Base-by-base conservation (phyloP, 2,888 invertebrate genomes). In the Agapostemon virescens region DNA sequence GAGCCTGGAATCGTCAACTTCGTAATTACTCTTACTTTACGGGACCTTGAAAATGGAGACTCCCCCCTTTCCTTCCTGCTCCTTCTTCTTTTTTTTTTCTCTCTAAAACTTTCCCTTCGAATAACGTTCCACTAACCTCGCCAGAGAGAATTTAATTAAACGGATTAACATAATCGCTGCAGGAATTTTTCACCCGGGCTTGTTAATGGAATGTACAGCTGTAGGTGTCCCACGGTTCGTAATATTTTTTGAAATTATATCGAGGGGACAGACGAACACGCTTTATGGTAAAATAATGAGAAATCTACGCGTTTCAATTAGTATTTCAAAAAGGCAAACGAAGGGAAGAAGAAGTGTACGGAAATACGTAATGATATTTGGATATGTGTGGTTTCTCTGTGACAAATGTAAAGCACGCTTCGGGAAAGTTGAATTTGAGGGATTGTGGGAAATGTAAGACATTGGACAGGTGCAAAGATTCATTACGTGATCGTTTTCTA, bases 1-100 rank as follows among this genome's bases (percentile, higher is more conserved):
- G 70, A 45, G 23, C 45, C 49, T 45, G 42, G 69, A 55, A 13
- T 49, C 30, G 80, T 45, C 26, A 69, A 77, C 38, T 36, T 73
- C 38, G 38, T 80, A 69, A 80, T 80, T 77, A 77, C 58, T 61
- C 61, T 61, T 61, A 33, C 61, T 61, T 61, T 61, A n/a, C 61
- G 38, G 70, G 38, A 70, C 36, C 36, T 52, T 55, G 61, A 61
- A 61, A 61, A 61, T 58, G 58, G 30, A 33, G 2, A 30, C 20
- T 30, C 58, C 0, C 55, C 26, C 15, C 6, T 26, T 26, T 55
- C 7, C 17, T 26, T 55, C 2, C 55, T 30, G 17, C 30, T 58
- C 17, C 17, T 55, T 0, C 55, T 30, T 30, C 30, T 58, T 1
- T 15, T 26, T 26, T 23, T 23, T 30, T 9, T 33, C 33, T 33